These are phyloP conservation scores for Dicyrtomina minuta DNA, from an alignment of 2,888 invertebrate species.

Conservation along the genomic window DNA sequence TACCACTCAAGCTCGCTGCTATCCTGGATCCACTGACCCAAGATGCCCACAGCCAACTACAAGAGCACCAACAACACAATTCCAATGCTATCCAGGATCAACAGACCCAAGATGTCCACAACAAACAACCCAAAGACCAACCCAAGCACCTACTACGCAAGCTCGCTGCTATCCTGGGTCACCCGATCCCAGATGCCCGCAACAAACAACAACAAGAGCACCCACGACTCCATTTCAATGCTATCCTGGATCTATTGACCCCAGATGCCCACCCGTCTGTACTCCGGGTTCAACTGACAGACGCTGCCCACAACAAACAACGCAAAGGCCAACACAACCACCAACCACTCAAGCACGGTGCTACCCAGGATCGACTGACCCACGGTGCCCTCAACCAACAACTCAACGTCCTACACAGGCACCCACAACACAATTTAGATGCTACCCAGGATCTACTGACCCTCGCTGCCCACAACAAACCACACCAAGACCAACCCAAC, in stretches of 20 bases:
- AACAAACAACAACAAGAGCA: conserved; percentile 17
- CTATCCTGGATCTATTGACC: conserved; percentile 44
- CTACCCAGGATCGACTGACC: too few relatives aligned
- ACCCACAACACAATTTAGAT: not conserved
- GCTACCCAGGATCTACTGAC: conserved; percentile 28
- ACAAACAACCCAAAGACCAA: conserved; percentile 19
- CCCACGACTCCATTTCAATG: conserved; percentile 26
- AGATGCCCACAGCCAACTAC: conserved; percentile 22
- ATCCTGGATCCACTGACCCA: conserved; percentile 47
- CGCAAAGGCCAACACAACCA: conserved; percentile 50
- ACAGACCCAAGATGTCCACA: conserved; percentile 31
- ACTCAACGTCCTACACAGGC: too few relatives aligned
- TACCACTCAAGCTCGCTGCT: too few relatives aligned
- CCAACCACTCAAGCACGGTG: conserved; percentile 54
- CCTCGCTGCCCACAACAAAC: conserved; percentile 50
- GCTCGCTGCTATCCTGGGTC: conserved; percentile 23
- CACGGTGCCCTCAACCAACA: too few relatives aligned
- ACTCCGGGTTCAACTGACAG: conserved; percentile 55
- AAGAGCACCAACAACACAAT: conserved; percentile 26
- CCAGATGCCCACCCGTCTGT: conserved; percentile 54
- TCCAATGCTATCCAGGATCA: conserved; percentile 18
- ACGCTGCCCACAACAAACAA: conserved; percentile 41
- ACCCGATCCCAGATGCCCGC: not conserved
- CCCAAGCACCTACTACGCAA: conserved; percentile 12
- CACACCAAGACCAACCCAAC: conserved; percentile 19